phyloP scores from a whole-genome alignment of 2,797 vertebrate genomes.

The Threskiornis aethiopicus region DNA sequence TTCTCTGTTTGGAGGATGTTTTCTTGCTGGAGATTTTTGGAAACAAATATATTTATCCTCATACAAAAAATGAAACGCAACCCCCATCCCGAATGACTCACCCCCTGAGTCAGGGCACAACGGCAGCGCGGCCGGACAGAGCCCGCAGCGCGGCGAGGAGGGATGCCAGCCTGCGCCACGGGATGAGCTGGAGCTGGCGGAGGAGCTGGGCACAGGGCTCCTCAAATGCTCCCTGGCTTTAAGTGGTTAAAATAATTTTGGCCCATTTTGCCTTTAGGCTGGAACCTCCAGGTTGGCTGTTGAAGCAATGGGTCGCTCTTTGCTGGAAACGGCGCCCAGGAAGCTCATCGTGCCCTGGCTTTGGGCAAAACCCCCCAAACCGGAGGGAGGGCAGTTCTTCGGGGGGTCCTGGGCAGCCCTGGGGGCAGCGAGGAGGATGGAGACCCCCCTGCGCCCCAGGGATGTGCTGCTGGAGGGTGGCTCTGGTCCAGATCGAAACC shows the following conservation, averaged over 20 bases:
- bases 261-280: background rate
- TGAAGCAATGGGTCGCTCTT: background rate
- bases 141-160: background rate
- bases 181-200: background rate
- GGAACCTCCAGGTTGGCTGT: background rate
- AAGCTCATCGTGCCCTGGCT: accelerated
- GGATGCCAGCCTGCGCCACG: background rate
- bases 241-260: background rate
- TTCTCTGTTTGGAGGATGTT: background rate
- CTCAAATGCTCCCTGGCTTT: background rate
- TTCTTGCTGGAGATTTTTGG: background rate
- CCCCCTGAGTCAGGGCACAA: background rate
- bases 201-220: background rate
- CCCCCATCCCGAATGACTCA: background rate
- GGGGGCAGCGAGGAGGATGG: background rate
- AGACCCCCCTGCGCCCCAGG: background rate
- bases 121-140: background rate
- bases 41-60: conserved; percentile 21
- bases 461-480: background rate
- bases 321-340: accelerated
- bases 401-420: background rate
- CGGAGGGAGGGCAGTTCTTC: accelerated
- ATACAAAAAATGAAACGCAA: background rate
- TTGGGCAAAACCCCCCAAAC: background rate
- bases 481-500: background rate